Conservation (phyloP, 2,888 invertebrate species). For the Syrphus vitripennis region DNA sequence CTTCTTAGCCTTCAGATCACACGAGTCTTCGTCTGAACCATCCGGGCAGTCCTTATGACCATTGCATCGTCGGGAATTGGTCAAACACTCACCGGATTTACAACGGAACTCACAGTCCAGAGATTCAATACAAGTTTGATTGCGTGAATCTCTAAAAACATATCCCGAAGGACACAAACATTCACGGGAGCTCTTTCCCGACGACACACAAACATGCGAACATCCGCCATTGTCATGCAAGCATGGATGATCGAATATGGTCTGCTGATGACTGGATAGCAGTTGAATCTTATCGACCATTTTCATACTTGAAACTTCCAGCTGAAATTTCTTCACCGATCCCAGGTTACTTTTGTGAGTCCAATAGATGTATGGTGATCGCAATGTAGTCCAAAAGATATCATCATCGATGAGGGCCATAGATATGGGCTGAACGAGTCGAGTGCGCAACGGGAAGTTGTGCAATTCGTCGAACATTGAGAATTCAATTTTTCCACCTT, state of each 20-base stretch:
- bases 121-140: conserved; percentile 83
- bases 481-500: conserved; percentile 85
- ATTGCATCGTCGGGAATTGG: conserved; percentile 83
- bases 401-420: conserved; percentile 85
- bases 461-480: conserved; percentile 84
- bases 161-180: conserved; percentile 88
- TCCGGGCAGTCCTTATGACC: conserved; percentile 83
- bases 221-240: conserved; percentile 85
- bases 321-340: conserved; percentile 77
- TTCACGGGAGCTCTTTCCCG: conserved; percentile 76
- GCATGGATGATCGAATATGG: conserved; percentile 83
- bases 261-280: conserved; percentile 71
- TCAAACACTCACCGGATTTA: conserved; percentile 83
- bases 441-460: conserved; percentile 81
- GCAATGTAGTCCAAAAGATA: conserved; percentile 87
- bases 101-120: conserved; percentile 82
- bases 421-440: conserved; percentile 82
- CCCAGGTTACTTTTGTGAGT: conserved; percentile 81
- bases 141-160: conserved; percentile 81
- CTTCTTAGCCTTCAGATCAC: conserved; percentile 79
- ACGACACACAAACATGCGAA: conserved; percentile 87
- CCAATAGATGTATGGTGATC: conserved; percentile 84
- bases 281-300: conserved; percentile 74
- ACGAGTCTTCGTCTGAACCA: conserved; percentile 82
- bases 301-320: conserved; percentile 74